Percentiles rank a stretch among this genome's conserved stretches.
Evolutionary conservation across 2,888 invertebrate genomes (phyloP).

Genomic region (Apoda limacodes): DNA sequence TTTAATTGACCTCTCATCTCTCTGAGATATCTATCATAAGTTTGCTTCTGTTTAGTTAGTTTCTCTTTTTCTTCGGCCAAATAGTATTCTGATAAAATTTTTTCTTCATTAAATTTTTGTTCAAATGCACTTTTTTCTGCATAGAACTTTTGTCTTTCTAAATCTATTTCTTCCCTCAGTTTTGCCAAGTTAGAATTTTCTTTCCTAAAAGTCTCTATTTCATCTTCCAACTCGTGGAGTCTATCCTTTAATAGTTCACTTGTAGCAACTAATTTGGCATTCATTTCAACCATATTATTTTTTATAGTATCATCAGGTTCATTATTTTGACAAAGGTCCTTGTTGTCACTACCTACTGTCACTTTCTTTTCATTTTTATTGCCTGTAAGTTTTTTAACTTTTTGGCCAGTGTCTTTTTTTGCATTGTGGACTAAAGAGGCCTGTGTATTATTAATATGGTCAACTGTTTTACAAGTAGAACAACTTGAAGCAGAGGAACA

Average conservation of each 20-base stretch:
- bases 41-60: constrained; percentile 73
- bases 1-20: constrained; percentile 75
- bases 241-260: constrained; percentile 72
- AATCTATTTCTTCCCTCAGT: constrained; percentile 71
- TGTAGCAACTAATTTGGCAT: constrained; percentile 62
- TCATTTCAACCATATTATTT: constrained; percentile 52
- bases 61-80: constrained; percentile 78
- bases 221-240: constrained; percentile 74
- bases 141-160: constrained; percentile 70
- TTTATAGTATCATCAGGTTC: constrained; percentile 35
- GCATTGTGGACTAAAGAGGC: constrained; percentile 17
- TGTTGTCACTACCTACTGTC: constrained; percentile 6
- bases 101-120: constrained; percentile 74
- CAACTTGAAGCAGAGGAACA: constrained; percentile 45
- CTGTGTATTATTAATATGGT: constrained; percentile 23
- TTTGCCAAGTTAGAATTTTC: constrained; percentile 59
- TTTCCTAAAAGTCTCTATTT: constrained; percentile 65
- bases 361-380: constrained; percentile 9
- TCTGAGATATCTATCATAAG: constrained; percentile 75
- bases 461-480: constrained; percentile 51
- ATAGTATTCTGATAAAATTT: constrained; percentile 73
- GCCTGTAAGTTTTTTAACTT: constrained; percentile 17
- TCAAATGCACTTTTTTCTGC: constrained; percentile 71
- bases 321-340: constrained; percentile 29
- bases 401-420: constrained; percentile 34